These are phyloP conservation scores for Macrocentrus cingulum DNA, from an alignment of 1,140 invertebrate species.

Conservation along the genomic window DNA sequence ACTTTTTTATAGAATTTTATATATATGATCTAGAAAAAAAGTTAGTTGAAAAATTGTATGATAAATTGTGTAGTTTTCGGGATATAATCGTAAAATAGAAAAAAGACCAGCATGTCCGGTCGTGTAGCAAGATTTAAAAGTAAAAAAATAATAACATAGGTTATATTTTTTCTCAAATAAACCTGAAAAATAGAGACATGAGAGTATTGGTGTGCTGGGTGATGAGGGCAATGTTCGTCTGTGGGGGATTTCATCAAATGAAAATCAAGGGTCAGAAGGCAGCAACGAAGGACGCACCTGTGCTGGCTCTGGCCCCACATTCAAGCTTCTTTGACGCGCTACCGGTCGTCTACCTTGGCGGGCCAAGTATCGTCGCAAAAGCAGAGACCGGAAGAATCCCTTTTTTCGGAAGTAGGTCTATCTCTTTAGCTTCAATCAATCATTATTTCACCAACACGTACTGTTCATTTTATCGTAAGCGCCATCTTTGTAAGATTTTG, in stretches of 20 bases:
- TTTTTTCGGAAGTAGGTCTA: constrained; percentile 83
- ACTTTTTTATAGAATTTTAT: not conserved
- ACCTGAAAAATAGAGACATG: constrained; percentile 55
- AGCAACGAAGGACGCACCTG: constrained; percentile 72
- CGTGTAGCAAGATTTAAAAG: too few relatives aligned
- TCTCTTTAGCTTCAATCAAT: constrained; percentile 27
- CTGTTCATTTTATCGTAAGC: too few relatives aligned
- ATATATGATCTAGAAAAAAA: not conserved
- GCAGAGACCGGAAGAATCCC: constrained; percentile 76
- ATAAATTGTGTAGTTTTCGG: too few relatives aligned
- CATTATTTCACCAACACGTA: too few relatives aligned
- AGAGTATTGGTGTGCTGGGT: constrained; percentile 66
- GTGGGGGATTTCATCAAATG: constrained; percentile 78
- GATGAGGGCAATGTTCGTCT: constrained; percentile 75
- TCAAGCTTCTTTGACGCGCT: constrained; percentile 90
- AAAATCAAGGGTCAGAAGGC: constrained; percentile 70
- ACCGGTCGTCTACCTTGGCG: constrained; percentile 75
- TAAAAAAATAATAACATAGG: constrained; percentile 22
- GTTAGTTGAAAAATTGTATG: not conserved
- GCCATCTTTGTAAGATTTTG: not conserved
- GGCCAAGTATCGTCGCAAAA: constrained; percentile 86
- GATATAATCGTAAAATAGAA: too few relatives aligned
- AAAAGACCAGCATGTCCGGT: too few relatives aligned
- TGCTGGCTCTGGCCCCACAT: constrained; percentile 86
- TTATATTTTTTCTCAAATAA: constrained; percentile 8